phyloP scores from a whole-genome alignment of 2,888 invertebrate genomes.

The Dryomyza anilis region DNA sequence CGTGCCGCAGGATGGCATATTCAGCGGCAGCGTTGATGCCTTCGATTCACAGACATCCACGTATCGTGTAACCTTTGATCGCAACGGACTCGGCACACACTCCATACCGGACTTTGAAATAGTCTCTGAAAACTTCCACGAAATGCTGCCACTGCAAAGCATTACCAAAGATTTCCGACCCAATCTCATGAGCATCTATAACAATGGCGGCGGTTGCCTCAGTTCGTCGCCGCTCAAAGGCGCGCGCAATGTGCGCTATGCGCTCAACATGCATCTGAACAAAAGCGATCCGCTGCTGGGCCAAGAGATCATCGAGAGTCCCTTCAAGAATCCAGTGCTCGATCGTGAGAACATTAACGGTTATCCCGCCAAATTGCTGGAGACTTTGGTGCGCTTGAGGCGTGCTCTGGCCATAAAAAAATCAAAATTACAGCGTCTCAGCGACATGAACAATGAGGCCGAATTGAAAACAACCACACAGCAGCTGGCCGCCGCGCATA shows the following conservation, averaged over 20 bases:
- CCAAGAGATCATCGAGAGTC: constrained; percentile 58
- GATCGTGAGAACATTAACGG: constrained; percentile 68
- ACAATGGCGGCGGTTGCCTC: constrained; percentile 29
- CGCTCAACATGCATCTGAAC: constrained; percentile 53
- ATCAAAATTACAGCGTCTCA: constrained; percentile 77
- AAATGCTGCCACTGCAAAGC: constrained; percentile 84
- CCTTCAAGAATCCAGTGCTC: constrained; percentile 60
- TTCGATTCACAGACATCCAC: constrained; percentile 93
- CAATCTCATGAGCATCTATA: constrained; percentile 57
- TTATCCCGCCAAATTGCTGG: constrained; percentile 83
- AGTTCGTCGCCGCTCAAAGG: constrained; percentile 57
- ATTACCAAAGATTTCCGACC: constrained; percentile 82
- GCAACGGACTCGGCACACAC: constrained; percentile 90
- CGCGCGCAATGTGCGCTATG: constrained; percentile 40
- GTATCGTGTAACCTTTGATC: constrained; percentile 93
- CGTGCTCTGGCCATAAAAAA: constrained; percentile 85
- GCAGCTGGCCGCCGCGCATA: constrained; percentile 34
- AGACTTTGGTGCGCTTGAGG: constrained; percentile 83
- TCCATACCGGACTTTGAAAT: constrained; percentile 97
- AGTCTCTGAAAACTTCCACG: constrained; percentile 87
- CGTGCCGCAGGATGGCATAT: constrained; percentile 93
- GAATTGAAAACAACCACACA: constrained; percentile 74
- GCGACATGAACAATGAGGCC: constrained; percentile 87
- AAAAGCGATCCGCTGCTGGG: constrained; percentile 77
- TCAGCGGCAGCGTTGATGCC: constrained; percentile 92